phyloP scores from a whole-genome alignment of 2,888 invertebrate genomes.

The Mythimna impura region DNA sequence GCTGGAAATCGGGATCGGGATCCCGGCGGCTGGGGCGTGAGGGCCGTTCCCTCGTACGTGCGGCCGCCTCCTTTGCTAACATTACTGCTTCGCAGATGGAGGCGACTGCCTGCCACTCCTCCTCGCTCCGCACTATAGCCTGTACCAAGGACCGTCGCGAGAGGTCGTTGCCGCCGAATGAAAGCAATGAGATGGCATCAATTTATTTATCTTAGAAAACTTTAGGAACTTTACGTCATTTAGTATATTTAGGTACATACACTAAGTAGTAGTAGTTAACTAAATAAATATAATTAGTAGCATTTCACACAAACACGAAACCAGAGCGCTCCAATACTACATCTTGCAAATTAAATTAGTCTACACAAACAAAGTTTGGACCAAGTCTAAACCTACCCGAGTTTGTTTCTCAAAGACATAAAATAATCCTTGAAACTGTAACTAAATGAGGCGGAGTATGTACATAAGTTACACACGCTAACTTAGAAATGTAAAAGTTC shows the following conservation, averaged over 20 bases:
- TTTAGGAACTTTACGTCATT: background rate
- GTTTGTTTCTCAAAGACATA: constrained; percentile 36
- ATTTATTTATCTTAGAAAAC: no score
- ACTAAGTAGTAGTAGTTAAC: background rate
- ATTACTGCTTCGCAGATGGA: no score
- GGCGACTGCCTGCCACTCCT: no score
- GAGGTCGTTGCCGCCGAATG: no score
- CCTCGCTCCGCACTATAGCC: no score
- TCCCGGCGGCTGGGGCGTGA: no score
- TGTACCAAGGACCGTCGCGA: no score
- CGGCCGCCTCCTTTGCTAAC: no score
- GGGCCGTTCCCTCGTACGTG: no score
- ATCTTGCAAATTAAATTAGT: constrained; percentile 40
- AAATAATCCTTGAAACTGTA: constrained; percentile 17
- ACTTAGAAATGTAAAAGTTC: constrained; percentile 38
- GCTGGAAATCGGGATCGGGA: no score
- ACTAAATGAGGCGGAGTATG: constrained; percentile 22
- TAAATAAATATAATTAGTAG: background rate
- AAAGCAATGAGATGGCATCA: no score
- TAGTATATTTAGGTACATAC: background rate
- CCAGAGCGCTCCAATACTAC: background rate
- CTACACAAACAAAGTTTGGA: constrained; percentile 28
- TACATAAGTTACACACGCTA: constrained; percentile 16
- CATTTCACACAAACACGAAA: background rate
- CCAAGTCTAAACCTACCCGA: constrained; percentile 9